phyloP scores from a whole-genome alignment of 2,888 invertebrate species.

The Halictus ligatus region DNA sequence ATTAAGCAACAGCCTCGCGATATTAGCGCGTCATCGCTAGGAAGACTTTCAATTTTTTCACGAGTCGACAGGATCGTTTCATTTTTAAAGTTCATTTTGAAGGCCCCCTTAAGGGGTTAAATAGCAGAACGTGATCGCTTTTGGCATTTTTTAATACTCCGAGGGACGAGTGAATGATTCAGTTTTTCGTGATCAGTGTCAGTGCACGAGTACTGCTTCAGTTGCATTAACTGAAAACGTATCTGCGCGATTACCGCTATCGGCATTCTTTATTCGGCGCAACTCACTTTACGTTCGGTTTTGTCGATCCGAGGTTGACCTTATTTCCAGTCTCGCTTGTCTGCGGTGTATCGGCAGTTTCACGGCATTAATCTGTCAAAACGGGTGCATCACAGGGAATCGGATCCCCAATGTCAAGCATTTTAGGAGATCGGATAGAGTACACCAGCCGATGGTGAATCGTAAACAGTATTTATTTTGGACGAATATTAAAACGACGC shows the following conservation, averaged over 20 bases:
- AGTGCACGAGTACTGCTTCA: not conserved
- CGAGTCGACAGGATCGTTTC: not conserved
- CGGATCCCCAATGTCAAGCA: conserved; percentile 32
- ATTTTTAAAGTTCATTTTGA: not conserved
- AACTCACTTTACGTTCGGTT: conserved; percentile 25
- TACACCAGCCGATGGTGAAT: conserved; percentile 3
- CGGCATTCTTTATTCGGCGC: conserved; percentile 18
- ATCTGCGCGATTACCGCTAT: conserved; percentile 27
- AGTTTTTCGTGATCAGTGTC: not conserved
- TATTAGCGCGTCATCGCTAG: not conserved
- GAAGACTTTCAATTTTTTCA: not conserved
- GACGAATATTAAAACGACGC: not conserved
- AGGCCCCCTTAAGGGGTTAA: not conserved
- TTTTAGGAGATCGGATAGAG: conserved; percentile 17
- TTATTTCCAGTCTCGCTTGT: conserved; percentile 18
- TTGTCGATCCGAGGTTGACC: conserved; percentile 24
- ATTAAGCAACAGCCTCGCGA: not conserved
- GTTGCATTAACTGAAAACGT: not conserved
- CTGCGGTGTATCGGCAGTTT: conserved; percentile 11
- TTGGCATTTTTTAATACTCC: not conserved
- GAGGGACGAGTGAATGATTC: not conserved
- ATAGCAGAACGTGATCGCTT: not conserved
- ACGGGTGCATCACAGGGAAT: conserved; percentile 28
- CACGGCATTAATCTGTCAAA: conserved; percentile 35
- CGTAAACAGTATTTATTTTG: not conserved